Percentiles rank a stretch among this genome's conserved stretches.
Conservation (phyloP, 2,113 vertebrate species). For the Calidris pugnax region DNA sequence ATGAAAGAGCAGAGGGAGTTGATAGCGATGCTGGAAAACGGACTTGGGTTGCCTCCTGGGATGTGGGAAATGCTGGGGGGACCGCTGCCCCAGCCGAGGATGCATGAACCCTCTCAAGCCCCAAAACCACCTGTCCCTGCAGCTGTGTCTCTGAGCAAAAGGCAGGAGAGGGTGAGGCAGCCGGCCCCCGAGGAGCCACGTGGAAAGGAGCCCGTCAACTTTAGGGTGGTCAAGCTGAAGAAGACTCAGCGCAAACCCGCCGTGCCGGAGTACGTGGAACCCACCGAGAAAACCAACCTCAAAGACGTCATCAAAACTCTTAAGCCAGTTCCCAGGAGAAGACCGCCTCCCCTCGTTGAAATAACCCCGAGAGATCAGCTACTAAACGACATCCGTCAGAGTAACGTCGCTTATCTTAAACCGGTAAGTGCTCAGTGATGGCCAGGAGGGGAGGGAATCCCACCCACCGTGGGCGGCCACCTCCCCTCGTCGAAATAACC, state of each 20-base stretch:
- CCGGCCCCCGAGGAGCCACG: not conserved
- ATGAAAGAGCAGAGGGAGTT: conserved; percentile 83
- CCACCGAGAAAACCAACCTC: conserved; percentile 85
- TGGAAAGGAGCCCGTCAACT: conserved; percentile 49
- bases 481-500: conserved; percentile 85
- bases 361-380: conserved; percentile 89
- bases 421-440: conserved; percentile 68
- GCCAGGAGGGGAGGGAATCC: accelerated
- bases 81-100: conserved; percentile 67
- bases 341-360: conserved; percentile 87
- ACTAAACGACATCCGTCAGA: conserved; percentile 89
- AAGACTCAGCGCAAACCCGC: conserved; percentile 77
- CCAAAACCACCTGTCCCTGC: conserved; percentile 21
- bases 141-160: not conserved
- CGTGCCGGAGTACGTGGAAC: conserved; percentile 53
- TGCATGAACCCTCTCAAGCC: conserved; percentile 42
- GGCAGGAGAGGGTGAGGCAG: conserved; percentile 37
- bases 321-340: conserved; percentile 87
- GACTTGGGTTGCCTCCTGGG: conserved; percentile 86
- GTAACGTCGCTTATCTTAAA: conserved; percentile 93
- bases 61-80: conserved; percentile 87
- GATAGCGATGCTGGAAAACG: conserved; percentile 85
- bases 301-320: conserved; percentile 90
- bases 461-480: accelerated
- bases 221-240: conserved; percentile 76